Evolutionary conservation across 1,140 invertebrate genomes (phyloP), one percentile per base, ranked within the genome.

Genomic region (Eulimnadia texana): DNA sequence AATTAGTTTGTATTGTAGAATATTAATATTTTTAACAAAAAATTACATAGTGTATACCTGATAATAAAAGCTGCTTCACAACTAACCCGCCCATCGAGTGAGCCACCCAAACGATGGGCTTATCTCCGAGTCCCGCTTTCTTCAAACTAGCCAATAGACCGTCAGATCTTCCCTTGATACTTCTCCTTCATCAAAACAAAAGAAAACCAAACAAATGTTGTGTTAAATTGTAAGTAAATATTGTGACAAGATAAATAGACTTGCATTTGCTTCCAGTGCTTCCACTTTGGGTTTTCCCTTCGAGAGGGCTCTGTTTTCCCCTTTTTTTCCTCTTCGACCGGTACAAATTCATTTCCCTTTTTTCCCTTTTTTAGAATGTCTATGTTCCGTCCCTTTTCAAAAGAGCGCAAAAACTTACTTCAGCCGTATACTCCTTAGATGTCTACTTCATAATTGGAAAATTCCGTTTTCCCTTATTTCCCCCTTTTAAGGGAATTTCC

Each of bases 81-180:
- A 90, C 75, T 16, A 91, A 75, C 51, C 87, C 88, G 66, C 88
- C 88, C 86, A 90, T 90, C 2, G 87, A 90, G 73, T 91, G 88
- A 19, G 84, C 81, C 22, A 90, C 75, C 84, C 85, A 90, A 58
- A 90, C 77, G 60, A 88, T 78, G 3, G 85, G 84, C 67, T 81
- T 76, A 56, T 76, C 72, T 2, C 88, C 88, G 23, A 91, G 77
- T 61, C 81, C 82, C 61, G 85, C 83, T 67, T 75, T 71, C 28
- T 78, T 61, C 50, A 91, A 71, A 67, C 83, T 84, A 22, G 77
- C 69, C 6, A 80, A 68, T 49, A 90, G 72, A 67, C 83, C 79
- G 27, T 75, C 67, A 60, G 83, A 82, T 70, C 85, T 73, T 20
- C 79, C 76, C 63, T 74, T 73, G 62, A 89, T 71, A 33, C 78